Evolutionary conservation across 2,113 vertebrate genomes (phyloP).

Genomic region (Sinocyclocheilus anshuiensis): DNA sequence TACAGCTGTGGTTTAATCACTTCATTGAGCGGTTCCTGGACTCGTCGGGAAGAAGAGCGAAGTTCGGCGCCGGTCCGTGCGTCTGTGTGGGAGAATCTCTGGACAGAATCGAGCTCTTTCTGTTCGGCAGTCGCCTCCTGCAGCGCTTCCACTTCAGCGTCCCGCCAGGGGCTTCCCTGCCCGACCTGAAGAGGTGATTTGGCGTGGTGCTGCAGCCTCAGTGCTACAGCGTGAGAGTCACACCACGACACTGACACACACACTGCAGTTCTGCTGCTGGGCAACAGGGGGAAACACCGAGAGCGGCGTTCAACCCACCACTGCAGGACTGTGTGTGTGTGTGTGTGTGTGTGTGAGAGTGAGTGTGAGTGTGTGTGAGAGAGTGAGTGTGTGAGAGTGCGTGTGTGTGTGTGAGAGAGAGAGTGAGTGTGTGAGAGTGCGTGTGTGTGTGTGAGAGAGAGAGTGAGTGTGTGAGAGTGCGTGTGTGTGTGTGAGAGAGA

Average conservation of each 20-base stretch:
- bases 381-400: no score
- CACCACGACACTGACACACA: slow-evolving; percentile 44
- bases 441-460: no score
- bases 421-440: no score
- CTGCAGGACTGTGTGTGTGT: no score
- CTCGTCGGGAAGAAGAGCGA: slow-evolving; percentile 61
- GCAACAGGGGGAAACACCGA: no score
- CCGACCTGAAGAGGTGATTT: slow-evolving; percentile 72
- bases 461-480: no score
- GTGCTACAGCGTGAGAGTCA: slow-evolving; percentile 67
- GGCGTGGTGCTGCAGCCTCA: slow-evolving; percentile 77
- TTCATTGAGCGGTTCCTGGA: slow-evolving; percentile 75
- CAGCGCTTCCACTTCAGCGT: slow-evolving; percentile 72
- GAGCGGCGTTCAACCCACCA: no score
- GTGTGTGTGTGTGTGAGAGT: no score
- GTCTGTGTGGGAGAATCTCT: slow-evolving; percentile 78
- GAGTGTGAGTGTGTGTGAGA: no score
- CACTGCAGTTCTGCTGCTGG: no score
- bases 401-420: no score
- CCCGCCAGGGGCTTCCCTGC: slow-evolving; percentile 58
- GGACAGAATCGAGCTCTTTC: slow-evolving; percentile 78
- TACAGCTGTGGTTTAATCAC: slow-evolving; percentile 33
- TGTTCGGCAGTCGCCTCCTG: slow-evolving; percentile 75
- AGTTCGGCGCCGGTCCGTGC: slow-evolving; percentile 78
- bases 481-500: no score